Evolutionary conservation across 2,113 vertebrate genomes (phyloP).

Genomic region (Synchiropus splendidus): DNA sequence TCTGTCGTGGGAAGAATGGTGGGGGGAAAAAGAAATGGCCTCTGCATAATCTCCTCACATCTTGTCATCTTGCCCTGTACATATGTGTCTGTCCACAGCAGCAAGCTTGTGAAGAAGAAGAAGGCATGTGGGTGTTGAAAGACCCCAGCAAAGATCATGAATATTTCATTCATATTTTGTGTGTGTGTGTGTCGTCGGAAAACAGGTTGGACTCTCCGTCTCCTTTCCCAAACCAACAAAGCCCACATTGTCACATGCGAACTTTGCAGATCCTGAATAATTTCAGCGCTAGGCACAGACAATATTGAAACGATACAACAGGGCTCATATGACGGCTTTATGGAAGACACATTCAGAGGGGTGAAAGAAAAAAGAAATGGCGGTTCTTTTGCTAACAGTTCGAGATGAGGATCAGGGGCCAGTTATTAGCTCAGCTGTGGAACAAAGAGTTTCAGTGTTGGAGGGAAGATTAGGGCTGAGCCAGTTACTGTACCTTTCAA

Average conservation of each 20-base stretch:
- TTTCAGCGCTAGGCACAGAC: constrained; percentile 52
- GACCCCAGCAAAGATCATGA: constrained; percentile 68
- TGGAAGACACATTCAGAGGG: constrained; percentile 43
- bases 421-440: constrained; percentile 78
- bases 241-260: constrained; percentile 64
- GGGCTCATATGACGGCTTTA: constrained; percentile 46
- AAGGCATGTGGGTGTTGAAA: constrained; percentile 68
- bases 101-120: constrained; percentile 62
- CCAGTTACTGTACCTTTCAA: constrained; percentile 93
- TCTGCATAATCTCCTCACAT: too few species aligned
- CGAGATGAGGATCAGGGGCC: constrained; percentile 76
- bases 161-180: constrained; percentile 72
- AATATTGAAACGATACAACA: constrained; percentile 56
- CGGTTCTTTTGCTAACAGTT: constrained; percentile 44
- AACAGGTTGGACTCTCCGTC: constrained; percentile 2
- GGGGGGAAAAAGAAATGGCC: too few species aligned
- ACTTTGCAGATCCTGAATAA: constrained; percentile 62
- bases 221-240: constrained; percentile 54
- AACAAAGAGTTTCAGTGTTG: constrained; percentile 89
- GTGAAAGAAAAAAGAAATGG: constrained; percentile 4
- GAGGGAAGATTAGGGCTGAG: constrained; percentile 69
- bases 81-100: constrained; percentile 43
- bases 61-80: too few species aligned
- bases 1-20: too few species aligned
- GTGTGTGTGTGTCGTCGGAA: constrained; percentile 58